phyloP scores from a whole-genome alignment of 2,113 vertebrate species.

The Phylloscopus whistleri region DNA sequence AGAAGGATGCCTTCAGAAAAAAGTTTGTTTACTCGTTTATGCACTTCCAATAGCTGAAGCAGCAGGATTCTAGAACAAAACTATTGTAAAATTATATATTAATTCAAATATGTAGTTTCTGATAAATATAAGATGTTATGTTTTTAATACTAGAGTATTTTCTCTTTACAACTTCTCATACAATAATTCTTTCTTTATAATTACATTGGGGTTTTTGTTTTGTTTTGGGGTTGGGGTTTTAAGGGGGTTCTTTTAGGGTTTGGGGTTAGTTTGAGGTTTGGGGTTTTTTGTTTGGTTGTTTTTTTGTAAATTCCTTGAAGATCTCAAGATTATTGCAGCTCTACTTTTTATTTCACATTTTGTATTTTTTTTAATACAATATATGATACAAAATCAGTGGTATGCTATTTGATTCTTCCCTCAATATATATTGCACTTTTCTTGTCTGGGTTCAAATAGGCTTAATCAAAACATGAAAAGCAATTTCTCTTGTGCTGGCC shows the following conservation, averaged over 20 bases:
- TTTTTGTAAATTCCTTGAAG: not conserved
- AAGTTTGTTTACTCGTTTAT: not conserved
- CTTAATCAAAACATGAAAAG: slow-evolving; percentile 46
- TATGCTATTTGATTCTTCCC: not conserved
- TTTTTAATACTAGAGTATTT: not conserved
- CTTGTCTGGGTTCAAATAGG: slow-evolving; percentile 2
- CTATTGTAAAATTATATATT: not conserved
- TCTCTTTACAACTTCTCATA: not conserved
- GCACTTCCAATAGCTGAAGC: not conserved
- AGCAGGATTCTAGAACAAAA: not conserved
- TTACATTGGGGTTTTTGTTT: not conserved
- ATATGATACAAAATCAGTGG: not conserved
- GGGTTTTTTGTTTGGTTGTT: not conserved
- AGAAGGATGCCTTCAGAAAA: not conserved
- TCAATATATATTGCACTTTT: slow-evolving; percentile 5
- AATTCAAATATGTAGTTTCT: not conserved
- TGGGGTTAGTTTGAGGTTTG: not conserved
- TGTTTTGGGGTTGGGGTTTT: not conserved
- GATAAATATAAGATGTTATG: not conserved
- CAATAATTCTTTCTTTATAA: not conserved
- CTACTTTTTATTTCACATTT: not conserved
- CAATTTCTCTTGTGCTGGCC: slow-evolving; percentile 24
- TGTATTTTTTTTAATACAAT: not conserved
- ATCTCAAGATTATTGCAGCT: not conserved
- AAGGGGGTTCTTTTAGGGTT: not conserved